These are phyloP conservation scores for Drosophila bipectinata DNA, from an alignment of 1,140 invertebrate genomes.

Conservation along the genomic window DNA sequence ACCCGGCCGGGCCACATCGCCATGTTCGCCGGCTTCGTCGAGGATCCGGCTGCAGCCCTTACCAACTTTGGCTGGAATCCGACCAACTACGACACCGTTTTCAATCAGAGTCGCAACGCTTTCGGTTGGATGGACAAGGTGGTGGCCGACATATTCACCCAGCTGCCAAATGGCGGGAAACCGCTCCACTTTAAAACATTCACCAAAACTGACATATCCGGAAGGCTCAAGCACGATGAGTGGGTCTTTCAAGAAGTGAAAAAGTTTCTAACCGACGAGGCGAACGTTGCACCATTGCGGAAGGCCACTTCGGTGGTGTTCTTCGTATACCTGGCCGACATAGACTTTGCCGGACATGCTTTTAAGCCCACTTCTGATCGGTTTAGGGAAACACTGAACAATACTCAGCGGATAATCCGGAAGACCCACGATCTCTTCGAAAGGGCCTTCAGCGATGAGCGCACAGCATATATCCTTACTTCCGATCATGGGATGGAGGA, in stretches of 20 bases:
- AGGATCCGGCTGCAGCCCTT: constrained; percentile 97
- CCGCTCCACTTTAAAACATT: constrained; percentile 10
- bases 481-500: constrained; percentile 89
- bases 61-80: constrained; percentile 98
- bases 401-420: constrained; percentile 91
- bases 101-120: constrained; percentile 90
- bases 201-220: not conserved
- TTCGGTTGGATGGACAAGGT: constrained; percentile 86
- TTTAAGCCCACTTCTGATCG: constrained; percentile 93
- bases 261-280: constrained; percentile 86
- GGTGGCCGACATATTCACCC: constrained; percentile 16
- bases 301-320: constrained; percentile 89
- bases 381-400: constrained; percentile 91
- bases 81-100: constrained; percentile 97
- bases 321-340: constrained; percentile 96
- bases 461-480: constrained; percentile 89
- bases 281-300: constrained; percentile 79
- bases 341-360: constrained; percentile 88
- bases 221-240: not conserved
- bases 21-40: constrained; percentile 96
- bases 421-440: constrained; percentile 89
- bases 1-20: constrained; percentile 98
- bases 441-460: constrained; percentile 89
- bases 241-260: not conserved
- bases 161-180: constrained; percentile 11